Conservation (phyloP, 2,888 invertebrate genomes). For the Campoletis raptor region DNA sequence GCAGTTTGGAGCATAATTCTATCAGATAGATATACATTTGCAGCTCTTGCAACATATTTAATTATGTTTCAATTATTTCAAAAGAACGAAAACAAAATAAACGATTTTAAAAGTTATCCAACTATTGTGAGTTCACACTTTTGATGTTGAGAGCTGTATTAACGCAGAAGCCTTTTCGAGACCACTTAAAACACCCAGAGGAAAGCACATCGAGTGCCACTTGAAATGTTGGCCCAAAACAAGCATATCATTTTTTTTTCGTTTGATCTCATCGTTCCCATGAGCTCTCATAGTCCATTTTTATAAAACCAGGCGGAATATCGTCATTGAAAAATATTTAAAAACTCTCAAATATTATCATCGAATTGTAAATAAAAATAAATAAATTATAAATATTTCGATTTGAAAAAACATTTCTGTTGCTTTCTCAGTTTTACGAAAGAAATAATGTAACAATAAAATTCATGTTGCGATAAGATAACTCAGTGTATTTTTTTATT, state of each 20-base stretch:
- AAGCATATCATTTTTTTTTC: conserved; percentile 34
- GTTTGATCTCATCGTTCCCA: conserved; percentile 49
- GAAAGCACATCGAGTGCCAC: conserved; percentile 46
- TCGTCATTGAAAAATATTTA: not conserved
- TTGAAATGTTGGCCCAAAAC: conserved; percentile 48
- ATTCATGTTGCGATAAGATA: too few relatives aligned
- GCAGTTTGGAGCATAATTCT: not conserved
- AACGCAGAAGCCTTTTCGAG: conserved; percentile 48
- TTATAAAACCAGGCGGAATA: conserved; percentile 5
- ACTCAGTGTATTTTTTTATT: not conserved
- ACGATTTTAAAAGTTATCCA: not conserved
- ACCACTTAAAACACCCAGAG: conserved; percentile 26
- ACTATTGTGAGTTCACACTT: conserved; percentile 34
- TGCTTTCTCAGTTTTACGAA: too few relatives aligned
- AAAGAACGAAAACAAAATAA: not conserved
- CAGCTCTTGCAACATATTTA: not conserved
- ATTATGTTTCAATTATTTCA: not conserved
- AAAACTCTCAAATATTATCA: not conserved
- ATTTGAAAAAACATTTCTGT: too few relatives aligned
- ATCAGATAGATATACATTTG: not conserved
- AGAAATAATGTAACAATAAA: too few relatives aligned
- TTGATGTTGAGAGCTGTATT: conserved; percentile 29
- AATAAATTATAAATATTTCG: not conserved
- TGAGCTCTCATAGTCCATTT: conserved; percentile 23
- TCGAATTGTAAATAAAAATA: not conserved